Percentiles rank a stretch among this genome's conserved stretches.
Evolutionary conservation across 2,797 vertebrate species (phyloP).

Genomic region (Emydoidea blandingii): DNA sequence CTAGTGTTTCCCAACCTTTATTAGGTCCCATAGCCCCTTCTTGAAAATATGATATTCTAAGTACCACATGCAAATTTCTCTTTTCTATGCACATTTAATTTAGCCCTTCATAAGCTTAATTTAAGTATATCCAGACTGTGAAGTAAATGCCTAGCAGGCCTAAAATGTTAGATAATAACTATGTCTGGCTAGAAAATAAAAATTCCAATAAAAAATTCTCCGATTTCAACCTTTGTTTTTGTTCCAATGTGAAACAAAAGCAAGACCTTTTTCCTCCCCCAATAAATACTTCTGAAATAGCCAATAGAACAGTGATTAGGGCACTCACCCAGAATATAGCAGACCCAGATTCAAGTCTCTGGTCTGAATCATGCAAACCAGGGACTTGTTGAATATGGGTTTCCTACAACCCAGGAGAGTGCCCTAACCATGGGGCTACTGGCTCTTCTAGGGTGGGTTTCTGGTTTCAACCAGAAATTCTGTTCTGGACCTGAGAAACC

Average conservation of each 20-base stretch:
- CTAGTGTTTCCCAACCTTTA: not conserved
- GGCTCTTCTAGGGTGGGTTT: not conserved
- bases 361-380: not conserved
- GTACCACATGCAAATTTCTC: not conserved
- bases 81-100: not conserved
- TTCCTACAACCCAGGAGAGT: not conserved
- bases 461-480: not conserved
- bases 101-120: not conserved
- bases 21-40: not conserved
- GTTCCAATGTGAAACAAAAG: not conserved
- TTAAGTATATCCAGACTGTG: not conserved
- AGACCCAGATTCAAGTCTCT: not conserved
- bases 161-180: not conserved
- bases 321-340: not conserved
- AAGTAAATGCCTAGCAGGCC: not conserved
- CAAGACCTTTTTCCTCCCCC: not conserved
- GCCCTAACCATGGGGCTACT: not conserved
- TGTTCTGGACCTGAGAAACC: not conserved
- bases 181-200: not conserved
- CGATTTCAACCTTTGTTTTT: not conserved
- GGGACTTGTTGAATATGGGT: not conserved
- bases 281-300: not conserved
- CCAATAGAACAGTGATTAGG: not conserved
- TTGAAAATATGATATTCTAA: not conserved
- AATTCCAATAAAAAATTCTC: not conserved